Conservation (phyloP, 2,113 vertebrate species). For the Cyphomyrus plagiostoma region DNA sequence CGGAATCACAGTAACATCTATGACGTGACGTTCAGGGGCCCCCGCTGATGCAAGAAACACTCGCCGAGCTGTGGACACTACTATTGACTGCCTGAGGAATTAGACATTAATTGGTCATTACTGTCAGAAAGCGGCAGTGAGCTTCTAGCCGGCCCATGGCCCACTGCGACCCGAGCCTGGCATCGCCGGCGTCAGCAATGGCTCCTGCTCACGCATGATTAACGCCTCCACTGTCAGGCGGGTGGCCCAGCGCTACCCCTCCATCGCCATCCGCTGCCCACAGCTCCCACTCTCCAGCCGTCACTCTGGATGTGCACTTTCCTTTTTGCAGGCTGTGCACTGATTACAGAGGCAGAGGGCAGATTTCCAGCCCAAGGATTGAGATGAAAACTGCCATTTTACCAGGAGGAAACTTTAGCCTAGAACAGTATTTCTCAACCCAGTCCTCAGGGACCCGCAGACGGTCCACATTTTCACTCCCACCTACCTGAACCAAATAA, state of each 20-base stretch:
- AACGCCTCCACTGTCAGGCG: not conserved
- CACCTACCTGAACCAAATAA: no score
- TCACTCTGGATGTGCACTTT: not conserved
- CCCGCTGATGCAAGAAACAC: not conserved
- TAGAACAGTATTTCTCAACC: no score
- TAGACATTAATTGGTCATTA: slow-evolving; percentile 4
- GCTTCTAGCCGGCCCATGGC: not conserved
- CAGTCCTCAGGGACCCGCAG: no score
- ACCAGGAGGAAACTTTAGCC: not conserved
- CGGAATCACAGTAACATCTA: not conserved
- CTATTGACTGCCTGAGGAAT: not conserved
- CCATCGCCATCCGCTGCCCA: not conserved
- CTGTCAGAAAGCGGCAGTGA: not conserved
- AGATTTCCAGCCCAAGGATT: not conserved
- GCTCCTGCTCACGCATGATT: not conserved
- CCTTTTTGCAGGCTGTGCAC: not conserved
- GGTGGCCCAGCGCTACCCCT: not conserved
- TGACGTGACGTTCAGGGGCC: not conserved
- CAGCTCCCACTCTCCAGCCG: not conserved
- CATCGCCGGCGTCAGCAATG: not conserved
- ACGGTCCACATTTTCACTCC: no score
- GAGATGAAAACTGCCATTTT: not conserved
- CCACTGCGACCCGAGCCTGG: not conserved
- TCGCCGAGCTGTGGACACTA: not conserved
- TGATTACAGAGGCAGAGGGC: not conserved